phyloP scores from a whole-genome alignment of 2,113 vertebrate species.

The Pteropus alecto region DNA sequence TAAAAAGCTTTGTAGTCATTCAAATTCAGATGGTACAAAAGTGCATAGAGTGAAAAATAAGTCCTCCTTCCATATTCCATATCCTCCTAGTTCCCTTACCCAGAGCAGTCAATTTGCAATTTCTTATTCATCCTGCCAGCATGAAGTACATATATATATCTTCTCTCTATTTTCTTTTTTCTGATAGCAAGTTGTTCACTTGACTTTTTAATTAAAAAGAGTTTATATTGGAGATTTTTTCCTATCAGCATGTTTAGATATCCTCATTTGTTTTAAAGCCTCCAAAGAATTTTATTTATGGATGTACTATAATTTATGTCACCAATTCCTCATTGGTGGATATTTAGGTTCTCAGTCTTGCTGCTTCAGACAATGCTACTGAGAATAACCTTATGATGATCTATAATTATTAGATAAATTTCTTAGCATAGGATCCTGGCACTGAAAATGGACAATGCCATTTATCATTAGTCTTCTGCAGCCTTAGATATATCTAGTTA shows the following conservation, averaged over 20 bases:
- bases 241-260: neutral
- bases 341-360: neutral
- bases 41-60: neutral
- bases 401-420: neutral
- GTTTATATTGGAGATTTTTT: neutral
- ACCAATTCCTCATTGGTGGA: neutral
- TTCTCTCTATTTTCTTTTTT: neutral
- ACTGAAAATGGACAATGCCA: neutral
- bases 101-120: neutral
- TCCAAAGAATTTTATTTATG: neutral
- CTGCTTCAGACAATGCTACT: neutral
- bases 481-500: neutral
- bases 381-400: slow-evolving; percentile 18
- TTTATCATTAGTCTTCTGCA: neutral
- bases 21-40: slow-evolving; percentile 5
- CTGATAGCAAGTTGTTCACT: neutral
- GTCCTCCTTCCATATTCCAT: neutral
- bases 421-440: slow-evolving; percentile 9
- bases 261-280: neutral
- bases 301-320: neutral
- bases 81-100: neutral
- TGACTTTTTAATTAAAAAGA: neutral
- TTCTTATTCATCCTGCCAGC: neutral
- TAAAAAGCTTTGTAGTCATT: neutral
- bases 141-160: neutral